Evolutionary conservation across 2,888 invertebrate species (phyloP).

Genomic region (Archaeoteleia sp.): DNA sequence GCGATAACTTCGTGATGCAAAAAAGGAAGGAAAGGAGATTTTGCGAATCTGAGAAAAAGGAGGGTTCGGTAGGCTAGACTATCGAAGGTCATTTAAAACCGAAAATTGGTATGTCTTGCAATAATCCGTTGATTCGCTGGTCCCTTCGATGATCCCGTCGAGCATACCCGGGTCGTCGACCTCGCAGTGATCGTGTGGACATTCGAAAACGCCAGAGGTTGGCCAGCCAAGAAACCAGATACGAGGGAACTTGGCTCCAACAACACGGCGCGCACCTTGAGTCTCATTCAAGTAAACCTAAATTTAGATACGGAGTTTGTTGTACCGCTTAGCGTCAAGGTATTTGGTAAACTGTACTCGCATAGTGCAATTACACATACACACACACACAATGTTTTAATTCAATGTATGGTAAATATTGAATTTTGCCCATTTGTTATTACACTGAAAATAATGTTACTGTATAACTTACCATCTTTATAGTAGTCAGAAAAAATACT

Average conservation of each 20-base stretch:
- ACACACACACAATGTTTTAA: too few species aligned
- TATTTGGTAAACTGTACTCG: slow-evolving; percentile 38
- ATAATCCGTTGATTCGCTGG: slow-evolving; percentile 21
- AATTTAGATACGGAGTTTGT: slow-evolving; percentile 53
- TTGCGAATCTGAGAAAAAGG: slow-evolving; percentile 1
- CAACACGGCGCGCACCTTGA: slow-evolving; percentile 48
- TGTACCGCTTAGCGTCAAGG: slow-evolving; percentile 39
- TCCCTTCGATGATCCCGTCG: slow-evolving; percentile 4
- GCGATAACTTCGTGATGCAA: slow-evolving; percentile 13
- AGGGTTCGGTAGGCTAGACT: too few species aligned
- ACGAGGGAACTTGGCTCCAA: slow-evolving; percentile 53
- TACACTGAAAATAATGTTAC: too few species aligned
- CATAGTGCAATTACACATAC: slow-evolving; percentile 9
- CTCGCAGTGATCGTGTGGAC: slow-evolving; percentile 50
- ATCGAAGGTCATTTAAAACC: slow-evolving; percentile 22
- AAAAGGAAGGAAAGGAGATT: slow-evolving; percentile 11
- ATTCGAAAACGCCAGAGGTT: slow-evolving; percentile 50
- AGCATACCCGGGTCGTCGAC: slow-evolving; percentile 41
- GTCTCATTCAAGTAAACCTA: slow-evolving; percentile 55
- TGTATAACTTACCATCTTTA: too few species aligned
- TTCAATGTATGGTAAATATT: too few species aligned
- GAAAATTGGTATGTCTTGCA: slow-evolving; percentile 34
- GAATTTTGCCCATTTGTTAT: too few species aligned
- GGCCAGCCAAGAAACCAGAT: slow-evolving; percentile 49
- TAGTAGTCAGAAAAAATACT: too few species aligned